These are phyloP conservation scores for Lucifuga dentata DNA, from an alignment of 2,113 vertebrate genomes.

Conservation along the genomic window DNA sequence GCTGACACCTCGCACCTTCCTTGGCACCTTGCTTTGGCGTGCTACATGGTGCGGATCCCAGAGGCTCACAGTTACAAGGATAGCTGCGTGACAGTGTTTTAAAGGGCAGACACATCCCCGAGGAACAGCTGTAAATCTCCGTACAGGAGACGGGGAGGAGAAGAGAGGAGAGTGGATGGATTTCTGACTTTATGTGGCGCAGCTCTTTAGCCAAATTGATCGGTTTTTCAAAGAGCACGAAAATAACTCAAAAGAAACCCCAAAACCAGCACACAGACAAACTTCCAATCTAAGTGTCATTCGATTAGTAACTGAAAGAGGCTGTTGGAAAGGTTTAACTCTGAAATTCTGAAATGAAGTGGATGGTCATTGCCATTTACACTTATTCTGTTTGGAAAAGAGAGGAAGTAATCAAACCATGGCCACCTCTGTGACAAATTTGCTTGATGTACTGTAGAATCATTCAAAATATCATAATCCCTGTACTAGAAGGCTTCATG, in stretches of 20 bases:
- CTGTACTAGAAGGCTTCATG: no score
- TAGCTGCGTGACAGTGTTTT: slow-evolving; percentile 61
- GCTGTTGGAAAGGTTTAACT: no score
- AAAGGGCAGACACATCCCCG: slow-evolving; percentile 64
- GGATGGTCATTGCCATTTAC: no score
- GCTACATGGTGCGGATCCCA: slow-evolving; percentile 20
- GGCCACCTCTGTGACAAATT: neutral
- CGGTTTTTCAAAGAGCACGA: neutral
- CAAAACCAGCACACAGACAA: neutral
- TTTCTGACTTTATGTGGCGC: slow-evolving; percentile 6
- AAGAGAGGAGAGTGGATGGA: neutral
- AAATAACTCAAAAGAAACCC: neutral
- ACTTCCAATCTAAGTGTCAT: neutral
- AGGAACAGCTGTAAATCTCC: slow-evolving; percentile 61
- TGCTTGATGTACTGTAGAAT: neutral
- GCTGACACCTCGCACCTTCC: slow-evolving; percentile 45
- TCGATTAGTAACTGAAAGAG: neutral
- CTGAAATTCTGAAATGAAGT: no score
- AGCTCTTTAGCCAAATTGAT: neutral
- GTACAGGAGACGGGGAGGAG: slow-evolving; percentile 26
- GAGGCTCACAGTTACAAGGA: slow-evolving; percentile 39
- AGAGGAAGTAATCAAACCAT: slow-evolving; percentile 1
- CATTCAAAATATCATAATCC: no score
- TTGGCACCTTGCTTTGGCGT: slow-evolving; percentile 30
- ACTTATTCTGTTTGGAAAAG: no score